Conservation (phyloP, 2,888 invertebrate species). For the Carcina quercana region DNA sequence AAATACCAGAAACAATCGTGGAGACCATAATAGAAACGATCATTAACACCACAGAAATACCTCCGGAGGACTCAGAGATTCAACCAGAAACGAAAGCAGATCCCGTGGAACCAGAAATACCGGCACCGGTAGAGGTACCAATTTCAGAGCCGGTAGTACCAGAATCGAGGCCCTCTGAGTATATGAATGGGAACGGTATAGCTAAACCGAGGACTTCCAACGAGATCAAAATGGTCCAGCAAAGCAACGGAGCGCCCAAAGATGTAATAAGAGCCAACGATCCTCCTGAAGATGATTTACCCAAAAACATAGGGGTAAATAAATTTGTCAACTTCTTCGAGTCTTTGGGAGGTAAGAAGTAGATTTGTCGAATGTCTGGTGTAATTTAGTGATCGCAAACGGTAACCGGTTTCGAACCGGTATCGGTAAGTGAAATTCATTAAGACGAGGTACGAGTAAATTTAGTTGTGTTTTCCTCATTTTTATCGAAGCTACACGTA, state of each 20-base stretch:
- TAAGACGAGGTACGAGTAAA: too few relatives aligned
- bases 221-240: constrained; percentile 58
- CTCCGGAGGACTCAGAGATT: neutral
- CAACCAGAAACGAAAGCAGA: neutral
- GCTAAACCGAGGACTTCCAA: constrained; percentile 43
- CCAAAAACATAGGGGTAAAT: constrained; percentile 66
- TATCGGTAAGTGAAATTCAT: too few relatives aligned
- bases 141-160: constrained; percentile 10
- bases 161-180: constrained; percentile 8
- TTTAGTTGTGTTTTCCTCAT: too few relatives aligned
- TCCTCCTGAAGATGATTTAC: constrained; percentile 63
- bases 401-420: too few relatives aligned
- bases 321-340: constrained; percentile 69
- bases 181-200: constrained; percentile 31
- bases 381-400: too few relatives aligned
- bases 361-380: too few relatives aligned
- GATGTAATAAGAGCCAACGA: constrained; percentile 65
- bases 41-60: too few relatives aligned
- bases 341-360: constrained; percentile 63
- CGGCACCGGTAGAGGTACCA: constrained; percentile 8
- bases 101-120: neutral
- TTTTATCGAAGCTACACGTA: too few relatives aligned
- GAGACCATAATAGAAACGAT: constrained; percentile 19
- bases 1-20: constrained; percentile 13
- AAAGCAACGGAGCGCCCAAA: constrained; percentile 44